Conservation (phyloP, 2,888 invertebrate species). For the Sinhomidia bicolor region DNA sequence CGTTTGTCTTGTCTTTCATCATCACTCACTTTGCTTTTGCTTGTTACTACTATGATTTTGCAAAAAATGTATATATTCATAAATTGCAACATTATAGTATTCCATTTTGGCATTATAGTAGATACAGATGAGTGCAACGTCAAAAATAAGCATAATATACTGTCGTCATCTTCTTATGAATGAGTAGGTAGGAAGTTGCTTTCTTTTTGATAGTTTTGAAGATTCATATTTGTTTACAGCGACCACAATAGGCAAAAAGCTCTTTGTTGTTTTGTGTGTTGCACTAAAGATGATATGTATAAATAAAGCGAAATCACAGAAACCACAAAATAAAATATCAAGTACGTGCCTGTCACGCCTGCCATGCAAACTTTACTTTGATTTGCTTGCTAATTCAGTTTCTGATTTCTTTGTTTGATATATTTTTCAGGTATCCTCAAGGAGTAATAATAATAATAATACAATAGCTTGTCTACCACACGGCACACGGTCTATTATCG, state of each 20-base stretch:
- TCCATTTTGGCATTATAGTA: not conserved
- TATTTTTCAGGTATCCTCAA: slow-evolving; percentile 34
- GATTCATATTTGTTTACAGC: not conserved
- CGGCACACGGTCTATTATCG: slow-evolving; percentile 3
- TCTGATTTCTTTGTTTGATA: slow-evolving; percentile 42
- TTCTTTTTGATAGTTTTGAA: slow-evolving; percentile 38
- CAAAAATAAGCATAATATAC: not conserved
- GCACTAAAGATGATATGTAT: not conserved
- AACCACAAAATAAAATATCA: slow-evolving; percentile 42
- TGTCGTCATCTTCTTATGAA: not conserved
- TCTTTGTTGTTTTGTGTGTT: not conserved
- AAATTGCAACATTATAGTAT: not conserved
- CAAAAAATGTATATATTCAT: not conserved
- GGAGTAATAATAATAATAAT: too few relatives aligned
- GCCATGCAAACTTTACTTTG: slow-evolving; percentile 27
- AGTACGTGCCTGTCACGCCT: slow-evolving; percentile 48
- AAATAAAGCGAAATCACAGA: slow-evolving; percentile 4
- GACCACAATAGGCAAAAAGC: slow-evolving; percentile 3
- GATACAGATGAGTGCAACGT: not conserved
- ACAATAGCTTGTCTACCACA: slow-evolving; percentile 1
- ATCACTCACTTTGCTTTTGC: not conserved
- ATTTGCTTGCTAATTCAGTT: slow-evolving; percentile 37
- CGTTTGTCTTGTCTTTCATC: not conserved
- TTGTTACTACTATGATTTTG: not conserved
- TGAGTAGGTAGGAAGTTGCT: too few relatives aligned